Percentiles rank a stretch among this genome's conserved stretches.
These are phyloP conservation scores for Tetragonisca angustula DNA, from an alignment of 2,888 invertebrate species.

Conservation along the genomic window DNA sequence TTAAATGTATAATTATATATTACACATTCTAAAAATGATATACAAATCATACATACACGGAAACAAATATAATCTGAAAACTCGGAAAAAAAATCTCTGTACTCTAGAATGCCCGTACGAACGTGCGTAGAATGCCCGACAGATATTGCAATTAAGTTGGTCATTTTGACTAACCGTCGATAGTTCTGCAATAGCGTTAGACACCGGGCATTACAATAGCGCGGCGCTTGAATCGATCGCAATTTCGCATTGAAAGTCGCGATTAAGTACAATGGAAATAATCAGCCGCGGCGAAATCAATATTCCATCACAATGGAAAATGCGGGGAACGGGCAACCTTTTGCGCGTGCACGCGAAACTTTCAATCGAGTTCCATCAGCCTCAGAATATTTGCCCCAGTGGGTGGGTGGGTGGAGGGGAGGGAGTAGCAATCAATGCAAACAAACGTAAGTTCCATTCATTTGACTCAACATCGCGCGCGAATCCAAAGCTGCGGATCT, in stretches of 20 bases:
- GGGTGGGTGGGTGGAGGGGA: too few species aligned
- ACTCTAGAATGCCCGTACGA: too few species aligned
- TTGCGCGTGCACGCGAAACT: background rate
- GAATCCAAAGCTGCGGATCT: slow-evolving; percentile 1
- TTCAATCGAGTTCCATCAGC: background rate
- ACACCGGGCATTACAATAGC: background rate
- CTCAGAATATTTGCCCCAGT: background rate
- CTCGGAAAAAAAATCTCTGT: too few species aligned
- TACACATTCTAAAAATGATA: too few species aligned
- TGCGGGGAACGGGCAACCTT: too few species aligned
- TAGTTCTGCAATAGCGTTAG: background rate
- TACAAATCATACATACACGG: too few species aligned
- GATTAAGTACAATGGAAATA: background rate
- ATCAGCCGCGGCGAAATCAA: background rate
- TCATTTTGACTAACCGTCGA: too few species aligned
- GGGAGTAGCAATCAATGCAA: background rate
- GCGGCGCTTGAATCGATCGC: background rate
- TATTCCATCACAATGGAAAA: background rate
- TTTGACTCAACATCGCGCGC: background rate
- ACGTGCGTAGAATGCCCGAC: too few species aligned
- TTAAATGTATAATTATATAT: too few species aligned
- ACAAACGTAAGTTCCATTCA: slow-evolving; percentile 11
- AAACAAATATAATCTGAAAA: too few species aligned
- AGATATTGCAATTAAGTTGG: too few species aligned
- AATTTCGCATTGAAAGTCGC: background rate